Evolutionary conservation across 2,797 vertebrate species (phyloP), one percentile per base, ranked within the genome.

Genomic region (Sebastes minor): DNA sequence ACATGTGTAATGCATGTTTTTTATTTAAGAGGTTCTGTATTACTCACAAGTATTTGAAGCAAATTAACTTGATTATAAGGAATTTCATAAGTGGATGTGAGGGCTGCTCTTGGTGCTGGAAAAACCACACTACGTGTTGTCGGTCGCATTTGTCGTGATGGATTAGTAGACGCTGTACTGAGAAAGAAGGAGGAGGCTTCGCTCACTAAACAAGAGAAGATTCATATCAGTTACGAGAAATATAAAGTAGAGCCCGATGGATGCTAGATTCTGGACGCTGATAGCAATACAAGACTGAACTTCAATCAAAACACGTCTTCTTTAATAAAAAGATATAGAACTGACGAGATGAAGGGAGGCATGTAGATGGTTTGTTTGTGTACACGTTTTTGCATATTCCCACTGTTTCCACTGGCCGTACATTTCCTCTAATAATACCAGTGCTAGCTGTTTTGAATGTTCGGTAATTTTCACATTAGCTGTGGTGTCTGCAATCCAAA

Each of bases 31-130:
- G 33, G 27, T 32, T 76, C 57, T 61, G 52, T 76, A 13, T 81
- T 62, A 35, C 77, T 76, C 80, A 84, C 71, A 80, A 76, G 69
- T 85, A 52, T 52, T 86, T 86, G 77, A 32, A 71, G 60, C 63
- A 81, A 88, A 88, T 85, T 88, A 67, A 76, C 61, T 69, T 67
- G 38, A 87, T 91, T 80, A 71, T 73, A 62, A 80, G 74, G 75
- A 81, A 80, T 86, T 83, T 82, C 78, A 71, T 71, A 80, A 82
- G 91, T 83, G 85, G 74, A 76, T 74, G 56, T 81, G 85, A 74
- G 68, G 74, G 73, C 62, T 23, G 60, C 64, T 30, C 59, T 84
- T 38, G 71, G 72, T 79, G 53, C 53, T 66, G 67, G 59, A 80
- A 83, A 82, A 81, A 81, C 83, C 87, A 32, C 81, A 76, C 60